Percentiles rank a stretch among this genome's conserved stretches.
These are phyloP conservation scores for Philhelius pedissequus DNA, from an alignment of 2,888 invertebrate genomes.

Conservation along the genomic window DNA sequence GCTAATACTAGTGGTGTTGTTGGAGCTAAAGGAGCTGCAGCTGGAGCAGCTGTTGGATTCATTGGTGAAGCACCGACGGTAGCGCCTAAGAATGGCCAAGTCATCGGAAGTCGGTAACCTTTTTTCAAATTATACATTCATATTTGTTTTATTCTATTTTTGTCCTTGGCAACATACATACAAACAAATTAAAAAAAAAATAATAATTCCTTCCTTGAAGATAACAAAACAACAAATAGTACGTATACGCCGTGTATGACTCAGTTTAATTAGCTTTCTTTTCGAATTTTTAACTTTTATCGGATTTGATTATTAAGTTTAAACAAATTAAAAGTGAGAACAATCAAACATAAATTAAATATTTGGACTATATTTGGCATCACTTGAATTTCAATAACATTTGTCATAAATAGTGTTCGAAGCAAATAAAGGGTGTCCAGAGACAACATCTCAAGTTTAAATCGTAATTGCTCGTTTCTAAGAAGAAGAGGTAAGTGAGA, in stretches of 20 bases:
- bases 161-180: slow-evolving; percentile 4
- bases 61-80: slow-evolving; percentile 80
- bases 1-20: slow-evolving; percentile 82
- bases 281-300: slow-evolving; percentile 22
- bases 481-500: too few species aligned
- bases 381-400: too few species aligned
- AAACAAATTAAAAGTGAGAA: background rate
- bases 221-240: slow-evolving; percentile 18
- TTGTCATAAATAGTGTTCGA: background rate
- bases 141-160: slow-evolving; percentile 3
- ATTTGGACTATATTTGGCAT: too few species aligned
- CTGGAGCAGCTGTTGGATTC: slow-evolving; percentile 82
- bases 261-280: background rate
- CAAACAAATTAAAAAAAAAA: slow-evolving; percentile 3
- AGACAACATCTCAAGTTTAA: too few species aligned
- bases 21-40: slow-evolving; percentile 80
- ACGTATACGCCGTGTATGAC: slow-evolving; percentile 29
- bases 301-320: background rate
- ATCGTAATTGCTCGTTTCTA: too few species aligned
- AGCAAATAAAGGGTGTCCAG: too few species aligned
- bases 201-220: background rate
- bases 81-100: slow-evolving; percentile 87
- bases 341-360: too few species aligned
- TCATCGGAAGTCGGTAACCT: slow-evolving; percentile 89
- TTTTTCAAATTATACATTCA: slow-evolving; percentile 67